A percentile compares a stretch with the other conserved stretches of the same genome.
Evolutionary conservation across 2,113 vertebrate genomes (phyloP).

Genomic region (Caranx melampygus): DNA sequence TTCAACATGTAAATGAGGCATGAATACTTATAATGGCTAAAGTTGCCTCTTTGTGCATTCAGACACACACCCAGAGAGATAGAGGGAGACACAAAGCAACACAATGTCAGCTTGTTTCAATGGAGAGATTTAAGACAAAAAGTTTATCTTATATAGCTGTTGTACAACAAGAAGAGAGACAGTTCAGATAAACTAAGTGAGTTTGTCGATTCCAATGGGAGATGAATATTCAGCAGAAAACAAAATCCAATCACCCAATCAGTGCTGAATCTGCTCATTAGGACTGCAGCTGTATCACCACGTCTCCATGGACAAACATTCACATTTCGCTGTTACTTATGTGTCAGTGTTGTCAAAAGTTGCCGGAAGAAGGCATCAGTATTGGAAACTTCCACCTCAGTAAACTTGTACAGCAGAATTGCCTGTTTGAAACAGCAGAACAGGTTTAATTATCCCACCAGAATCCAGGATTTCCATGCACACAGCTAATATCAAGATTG

Average conservation of each 20-base stretch:
- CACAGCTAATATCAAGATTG: neutral
- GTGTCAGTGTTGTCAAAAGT: neutral
- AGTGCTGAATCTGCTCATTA: neutral
- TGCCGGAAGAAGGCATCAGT: neutral
- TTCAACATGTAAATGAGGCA: constrained; percentile 22
- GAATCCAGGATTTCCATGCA: neutral
- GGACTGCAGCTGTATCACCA: neutral
- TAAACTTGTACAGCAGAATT: neutral
- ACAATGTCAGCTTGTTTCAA: neutral
- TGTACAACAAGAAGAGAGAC: neutral
- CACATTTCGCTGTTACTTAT: neutral
- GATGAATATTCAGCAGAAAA: neutral
- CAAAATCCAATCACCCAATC: neutral
- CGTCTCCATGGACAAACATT: neutral
- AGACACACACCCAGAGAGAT: neutral
- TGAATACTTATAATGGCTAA: neutral
- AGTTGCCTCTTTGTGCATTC: neutral
- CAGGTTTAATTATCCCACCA: neutral
- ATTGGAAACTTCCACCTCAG: neutral
- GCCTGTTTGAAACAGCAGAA: neutral
- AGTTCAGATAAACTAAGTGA: neutral
- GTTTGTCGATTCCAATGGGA: neutral
- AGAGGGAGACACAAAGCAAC: neutral
- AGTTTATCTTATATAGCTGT: neutral
- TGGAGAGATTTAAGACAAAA: neutral